A percentile compares a stretch with the other conserved stretches of the same genome.
These are phyloP conservation scores for Drosophila parabipectinata DNA, from an alignment of 1,140 invertebrate genomes.

Conservation along the genomic window DNA sequence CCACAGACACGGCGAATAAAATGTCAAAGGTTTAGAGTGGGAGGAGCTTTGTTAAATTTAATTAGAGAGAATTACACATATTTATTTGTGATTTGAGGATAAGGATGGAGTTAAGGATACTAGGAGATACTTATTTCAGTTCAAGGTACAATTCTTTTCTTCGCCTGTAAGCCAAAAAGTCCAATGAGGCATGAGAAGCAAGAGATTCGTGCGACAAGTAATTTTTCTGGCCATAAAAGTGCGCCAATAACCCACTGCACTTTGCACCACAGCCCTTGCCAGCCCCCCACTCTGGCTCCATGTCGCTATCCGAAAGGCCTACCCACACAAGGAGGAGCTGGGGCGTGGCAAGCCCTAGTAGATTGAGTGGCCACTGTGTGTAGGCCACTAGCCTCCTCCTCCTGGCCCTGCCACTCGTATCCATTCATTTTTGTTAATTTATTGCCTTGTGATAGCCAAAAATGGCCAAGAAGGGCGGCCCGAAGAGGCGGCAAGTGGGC, in stretches of 20 bases:
- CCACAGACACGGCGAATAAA: not conserved
- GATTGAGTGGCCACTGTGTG: constrained; percentile 60
- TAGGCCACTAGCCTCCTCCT: constrained; percentile 16
- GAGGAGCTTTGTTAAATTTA: not conserved
- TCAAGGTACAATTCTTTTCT: not conserved
- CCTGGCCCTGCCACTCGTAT: constrained; percentile 21
- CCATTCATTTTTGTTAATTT: constrained; percentile 81
- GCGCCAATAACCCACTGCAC: constrained; percentile 80
- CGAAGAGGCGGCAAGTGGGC: not conserved
- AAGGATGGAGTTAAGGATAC: too few relatives aligned
- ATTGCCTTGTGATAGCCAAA: constrained; percentile 65
- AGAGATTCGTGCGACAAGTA: constrained; percentile 48
- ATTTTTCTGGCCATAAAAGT: constrained; percentile 65
- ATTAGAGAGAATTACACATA: not conserved
- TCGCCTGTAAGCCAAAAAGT: constrained; percentile 1
- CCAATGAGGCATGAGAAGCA: constrained; percentile 34
- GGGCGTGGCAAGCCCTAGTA: constrained; percentile 11
- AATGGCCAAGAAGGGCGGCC: constrained; percentile 45
- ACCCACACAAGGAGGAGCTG: constrained; percentile 26
- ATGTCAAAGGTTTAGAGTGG: not conserved
- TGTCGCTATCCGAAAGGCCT: constrained; percentile 28
- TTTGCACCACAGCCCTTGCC: constrained; percentile 36
- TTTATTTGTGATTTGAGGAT: too few relatives aligned
- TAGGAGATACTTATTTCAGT: not conserved
- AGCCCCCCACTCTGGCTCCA: not conserved